Evolutionary conservation across 2,888 invertebrate species (phyloP).

Genomic region (Cantharis flavilabris): DNA sequence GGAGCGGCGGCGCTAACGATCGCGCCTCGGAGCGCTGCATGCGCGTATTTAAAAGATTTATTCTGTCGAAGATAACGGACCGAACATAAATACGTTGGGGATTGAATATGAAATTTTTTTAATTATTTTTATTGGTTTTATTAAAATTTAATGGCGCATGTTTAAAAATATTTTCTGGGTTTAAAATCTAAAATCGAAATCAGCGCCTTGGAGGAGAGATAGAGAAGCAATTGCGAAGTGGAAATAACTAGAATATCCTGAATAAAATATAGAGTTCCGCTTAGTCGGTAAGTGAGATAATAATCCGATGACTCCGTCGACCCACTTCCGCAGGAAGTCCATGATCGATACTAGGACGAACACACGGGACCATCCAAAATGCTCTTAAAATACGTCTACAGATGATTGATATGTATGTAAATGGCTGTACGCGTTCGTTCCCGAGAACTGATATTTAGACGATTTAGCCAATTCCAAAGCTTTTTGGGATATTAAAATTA

Average conservation of each 20-base stretch:
- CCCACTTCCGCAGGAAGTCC: slow-evolving; percentile 40
- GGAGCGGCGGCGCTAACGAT: not conserved
- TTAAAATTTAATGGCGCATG: slow-evolving; percentile 34
- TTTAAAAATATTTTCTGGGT: slow-evolving; percentile 24
- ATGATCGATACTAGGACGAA: slow-evolving; percentile 31
- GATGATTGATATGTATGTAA: slow-evolving; percentile 26
- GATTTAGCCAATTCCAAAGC: slow-evolving; percentile 8
- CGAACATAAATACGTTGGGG: not conserved
- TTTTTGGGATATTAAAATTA: not conserved
- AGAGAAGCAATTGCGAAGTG: slow-evolving; percentile 45
- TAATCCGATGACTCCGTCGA: slow-evolving; percentile 46
- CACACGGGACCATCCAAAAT: slow-evolving; percentile 12
- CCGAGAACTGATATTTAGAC: slow-evolving; percentile 5
- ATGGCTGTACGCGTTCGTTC: slow-evolving; percentile 7
- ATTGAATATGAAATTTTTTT: not conserved
- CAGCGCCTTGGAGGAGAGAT: slow-evolving; percentile 44
- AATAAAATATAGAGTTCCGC: slow-evolving; percentile 51
- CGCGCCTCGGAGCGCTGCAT: not conserved
- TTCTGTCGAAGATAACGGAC: not conserved
- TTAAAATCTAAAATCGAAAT: slow-evolving; percentile 38
- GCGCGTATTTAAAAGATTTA: not conserved
- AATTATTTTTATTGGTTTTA: not conserved
- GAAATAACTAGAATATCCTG: slow-evolving; percentile 50
- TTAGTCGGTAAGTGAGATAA: slow-evolving; percentile 48
- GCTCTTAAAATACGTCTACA: slow-evolving; percentile 17